phyloP scores from a whole-genome alignment of 2,888 invertebrate species.

The Marronus borbonicus region DNA sequence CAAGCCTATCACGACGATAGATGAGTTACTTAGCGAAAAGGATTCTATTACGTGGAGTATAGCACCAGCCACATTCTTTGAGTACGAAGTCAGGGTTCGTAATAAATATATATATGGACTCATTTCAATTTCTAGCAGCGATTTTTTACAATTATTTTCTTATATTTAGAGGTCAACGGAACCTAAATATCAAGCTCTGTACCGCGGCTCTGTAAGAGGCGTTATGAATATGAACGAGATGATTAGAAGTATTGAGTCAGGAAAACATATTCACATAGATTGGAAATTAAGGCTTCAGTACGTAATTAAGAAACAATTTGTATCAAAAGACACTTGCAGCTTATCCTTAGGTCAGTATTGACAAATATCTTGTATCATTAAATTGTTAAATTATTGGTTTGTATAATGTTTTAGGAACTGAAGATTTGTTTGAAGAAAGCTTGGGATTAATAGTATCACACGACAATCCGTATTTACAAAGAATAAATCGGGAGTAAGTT shows the following conservation, averaged over 20 bases:
- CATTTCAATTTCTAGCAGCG: not conserved
- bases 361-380: not conserved
- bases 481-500: constrained; percentile 85
- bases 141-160: not conserved
- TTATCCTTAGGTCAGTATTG: constrained; percentile 78
- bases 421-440: constrained; percentile 86
- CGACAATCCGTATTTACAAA: constrained; percentile 83
- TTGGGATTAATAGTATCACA: constrained; percentile 83
- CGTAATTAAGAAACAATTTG: constrained; percentile 80
- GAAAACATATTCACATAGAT: constrained; percentile 84
- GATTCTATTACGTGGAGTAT: constrained; percentile 83
- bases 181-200: constrained; percentile 74
- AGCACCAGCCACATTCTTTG: constrained; percentile 82
- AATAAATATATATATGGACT: not conserved
- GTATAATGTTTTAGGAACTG: constrained; percentile 73
- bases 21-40: constrained; percentile 76
- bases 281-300: constrained; percentile 86
- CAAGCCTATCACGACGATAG: constrained; percentile 79
- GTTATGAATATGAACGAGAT: constrained; percentile 69
- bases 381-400: not conserved
- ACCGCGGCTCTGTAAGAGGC: constrained; percentile 74
- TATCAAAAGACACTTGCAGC: constrained; percentile 80
- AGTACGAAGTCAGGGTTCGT: constrained; percentile 74
- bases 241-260: constrained; percentile 76
- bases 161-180: constrained; percentile 72